Evolutionary conservation across 2,113 vertebrate species (phyloP), one percentile per base, ranked within the genome.

Genomic region (Macroglossus sobrinus): DNA sequence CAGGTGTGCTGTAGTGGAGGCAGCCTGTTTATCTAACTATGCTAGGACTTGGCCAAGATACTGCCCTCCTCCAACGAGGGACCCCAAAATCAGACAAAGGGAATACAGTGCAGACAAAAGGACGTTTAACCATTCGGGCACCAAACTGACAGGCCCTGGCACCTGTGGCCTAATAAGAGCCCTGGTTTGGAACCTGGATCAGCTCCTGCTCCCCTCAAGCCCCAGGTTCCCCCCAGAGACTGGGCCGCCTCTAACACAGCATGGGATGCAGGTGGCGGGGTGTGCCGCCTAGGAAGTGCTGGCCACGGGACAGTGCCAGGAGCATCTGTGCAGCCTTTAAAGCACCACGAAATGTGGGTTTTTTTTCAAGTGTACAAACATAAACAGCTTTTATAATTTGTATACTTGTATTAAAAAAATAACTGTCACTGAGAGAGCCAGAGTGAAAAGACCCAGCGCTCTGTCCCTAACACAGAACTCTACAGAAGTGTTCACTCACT

Each of bases 371-470:
- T 33, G n/a, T 80, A 68, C 64, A 80, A 94, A 89, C 28, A 55
- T 15, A 85, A 68, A 68, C 7, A 33, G 35, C 18, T 64, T 92
- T 84, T 84, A 38, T 38, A 38, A 79, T 50, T n/a, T 74, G 59
- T 61, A 16, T n/a, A 45, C 66, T 61, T 69, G 21, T 76, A 55
- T 66, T 89, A 82, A 87, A 50, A 90, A 50, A 87, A 6, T 59
- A 18, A 80, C 45, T 92, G 40, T 63, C 40, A 69, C 16, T 30
- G 80, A 94, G 35, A 80, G 7, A 6, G 75, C 55, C 24, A 64
- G 74, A 57, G 4, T 75, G 35, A 57, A 71, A 55, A 76, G 63
- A 66, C 79, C 57, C 43, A 76, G 18, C 10, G 33, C 28, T 21
- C 81, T 33, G 21, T 45, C 40, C n/a, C 18, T 57, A 38, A 79